Evolutionary conservation across 92 coral and sea anemone genomes (phyloP), one percentile per base, ranked within the genome.

Genomic region (Parazoanthus darwini): DNA sequence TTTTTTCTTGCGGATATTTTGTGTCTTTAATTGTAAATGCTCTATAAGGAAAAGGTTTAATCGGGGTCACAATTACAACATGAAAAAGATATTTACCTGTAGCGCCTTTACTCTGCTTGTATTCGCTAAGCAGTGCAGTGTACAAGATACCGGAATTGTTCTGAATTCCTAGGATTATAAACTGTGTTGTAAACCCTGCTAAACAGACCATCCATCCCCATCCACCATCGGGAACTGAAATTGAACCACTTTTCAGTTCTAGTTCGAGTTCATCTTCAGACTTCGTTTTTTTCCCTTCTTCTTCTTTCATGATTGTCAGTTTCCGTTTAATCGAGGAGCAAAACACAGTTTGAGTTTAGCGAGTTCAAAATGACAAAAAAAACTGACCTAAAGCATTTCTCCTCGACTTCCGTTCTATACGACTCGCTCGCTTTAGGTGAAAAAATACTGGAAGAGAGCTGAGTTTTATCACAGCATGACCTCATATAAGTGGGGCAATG

Each of bases 91-190:
- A 16, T 20, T 78, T 89, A 92, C 97, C 95, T 92, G 97, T 94
- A 22, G 93, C 95, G 43, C 95, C 94, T 80, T 94, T 94, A 58
- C 89, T 88, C 82, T 89, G 76, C 82, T 89, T 89, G 83, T 85
- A 89, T 63, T 89, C 70, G 16, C 11, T 38, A 4, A 89, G 66
- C 26, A 77, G 86, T 35, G 72, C 89, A 23, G 74, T 75, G 72
- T 77, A 83, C 22, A 89, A 51, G 35, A 89, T 25, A 6, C 92
- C 92, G 35, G 81, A 39, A 58, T 89, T 86, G 78, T 89, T 89
- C 74, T 89, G 92, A 44, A 89, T 8, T 16, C 92, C 92, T 26
- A 89, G 81, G n/a, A 89, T 67, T 5, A 85, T 68, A 43, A 89
- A 89, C 66, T 89, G 92, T 26, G 87, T 88, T 8, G 65, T 36